Evolutionary conservation across 2,797 vertebrate species (phyloP).

Genomic region (Synanceia verrucosa): DNA sequence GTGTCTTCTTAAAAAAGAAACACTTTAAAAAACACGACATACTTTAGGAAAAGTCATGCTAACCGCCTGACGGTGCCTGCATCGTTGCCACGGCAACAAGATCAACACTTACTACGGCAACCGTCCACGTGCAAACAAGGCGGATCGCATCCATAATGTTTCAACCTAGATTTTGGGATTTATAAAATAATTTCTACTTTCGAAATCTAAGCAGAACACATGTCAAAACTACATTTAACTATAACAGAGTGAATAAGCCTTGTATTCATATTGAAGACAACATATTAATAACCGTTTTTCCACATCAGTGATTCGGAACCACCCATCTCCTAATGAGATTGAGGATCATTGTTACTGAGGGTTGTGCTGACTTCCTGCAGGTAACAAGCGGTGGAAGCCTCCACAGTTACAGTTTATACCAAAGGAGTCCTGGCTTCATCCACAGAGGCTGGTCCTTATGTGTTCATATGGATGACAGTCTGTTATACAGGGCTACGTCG

Average conservation of each 20-base stretch:
- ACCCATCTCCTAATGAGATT: conserved; percentile 69
- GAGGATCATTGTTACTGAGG: conserved; percentile 35
- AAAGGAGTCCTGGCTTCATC: conserved; percentile 7
- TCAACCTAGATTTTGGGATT: not conserved
- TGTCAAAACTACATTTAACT: not conserved
- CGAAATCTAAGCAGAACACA: not conserved
- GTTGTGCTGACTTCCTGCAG: not conserved
- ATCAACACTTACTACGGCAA: conserved; percentile 51
- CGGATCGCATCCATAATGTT: not conserved
- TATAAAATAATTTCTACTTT: too few relatives aligned
- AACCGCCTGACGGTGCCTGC: not conserved
- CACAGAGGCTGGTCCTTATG: conserved; percentile 11
- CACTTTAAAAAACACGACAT: not conserved
- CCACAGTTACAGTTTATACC: not conserved
- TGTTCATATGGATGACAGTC: conserved; percentile 51
- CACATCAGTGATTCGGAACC: conserved; percentile 58
- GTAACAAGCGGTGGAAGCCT: not conserved
- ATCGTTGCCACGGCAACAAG: conserved; percentile 62
- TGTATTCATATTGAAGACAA: conserved; percentile 1
- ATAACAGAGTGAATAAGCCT: not conserved
- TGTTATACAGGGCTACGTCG: conserved; percentile 54
- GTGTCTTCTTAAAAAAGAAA: not conserved
- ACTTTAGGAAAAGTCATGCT: not conserved
- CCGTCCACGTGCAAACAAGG: conserved; percentile 12
- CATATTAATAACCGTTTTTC: conserved; percentile 56